Base-by-base conservation (phyloP, 2,888 invertebrate species). In the Gari tellinella region DNA sequence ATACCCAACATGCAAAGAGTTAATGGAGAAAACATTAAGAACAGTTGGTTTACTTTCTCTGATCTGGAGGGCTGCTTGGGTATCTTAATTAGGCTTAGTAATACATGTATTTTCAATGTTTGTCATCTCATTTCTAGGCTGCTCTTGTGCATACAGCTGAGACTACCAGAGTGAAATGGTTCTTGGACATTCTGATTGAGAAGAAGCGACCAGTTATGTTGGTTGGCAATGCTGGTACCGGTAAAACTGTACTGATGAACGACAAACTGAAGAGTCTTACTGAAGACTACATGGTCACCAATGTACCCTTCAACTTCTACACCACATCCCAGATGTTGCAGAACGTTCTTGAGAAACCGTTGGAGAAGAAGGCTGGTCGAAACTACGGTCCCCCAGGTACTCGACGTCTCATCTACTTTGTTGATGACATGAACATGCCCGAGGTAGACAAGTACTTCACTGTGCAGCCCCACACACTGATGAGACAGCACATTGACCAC, bases 361-460 rank as follows among this genome's bases (percentile, higher is more conserved):
- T 99, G 68, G 99, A 99, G 92, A 99, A 99, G 93, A 99, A 99
- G 92, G 98, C 98, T 12, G 98, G 97, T 8, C 94, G 97, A 78
- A 98, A 98, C 93, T 99, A 96, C 88, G 99, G 98, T 0, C 99
- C 99, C 15, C 98, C 98, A 0, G 98, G 98, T 15, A 97, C 95
- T 87, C 97, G 98, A 92, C 96, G 96, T 0, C 93, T 99, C 46
- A 95, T 99, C 75, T 99, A 98, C 92, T 99, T 99, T 90, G 95
- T 99, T 72, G 99, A 99, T 89, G 99, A 99, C 88, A 96, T 99
- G 95, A 99, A 99, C 90, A 99, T 99, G 98, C 98, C 99, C 0
- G 97, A 97, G 94, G 95, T 98, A 2, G 98, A 98, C 91, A 94
- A 94, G 40, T 99, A 99, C 88, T 98, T 97, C 10, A 99, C 99